Conservation (phyloP, 2,888 invertebrate species). For the Spilarctia lutea region DNA sequence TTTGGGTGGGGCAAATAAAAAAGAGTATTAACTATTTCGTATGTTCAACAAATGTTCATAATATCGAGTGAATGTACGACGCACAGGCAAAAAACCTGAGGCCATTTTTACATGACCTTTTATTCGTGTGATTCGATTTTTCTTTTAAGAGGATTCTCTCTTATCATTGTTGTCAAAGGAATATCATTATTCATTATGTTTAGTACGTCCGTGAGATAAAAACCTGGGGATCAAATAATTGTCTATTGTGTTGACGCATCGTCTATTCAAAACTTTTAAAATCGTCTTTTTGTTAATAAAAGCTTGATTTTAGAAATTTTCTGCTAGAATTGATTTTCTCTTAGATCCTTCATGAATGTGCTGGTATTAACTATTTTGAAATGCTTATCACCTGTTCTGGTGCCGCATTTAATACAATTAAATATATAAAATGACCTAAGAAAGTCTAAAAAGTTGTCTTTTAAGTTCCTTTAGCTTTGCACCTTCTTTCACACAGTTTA, state of each 20-base stretch:
- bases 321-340: conserved; percentile 25
- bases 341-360: conserved; percentile 18
- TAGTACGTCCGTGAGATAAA: conserved; percentile 29
- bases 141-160: conserved; percentile 10
- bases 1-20: no score
- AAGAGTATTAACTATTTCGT: neutral
- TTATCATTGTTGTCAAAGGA: conserved; percentile 23
- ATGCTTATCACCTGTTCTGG: neutral
- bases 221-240: conserved; percentile 40
- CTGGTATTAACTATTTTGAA: neutral
- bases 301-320: conserved; percentile 40
- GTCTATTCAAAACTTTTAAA: conserved; percentile 33
- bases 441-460: neutral
- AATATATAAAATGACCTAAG: neutral
- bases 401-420: neutral
- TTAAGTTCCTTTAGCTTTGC: neutral
- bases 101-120: conserved; percentile 18
- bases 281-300: conserved; percentile 44
- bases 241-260: conserved; percentile 39
- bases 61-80: neutral
- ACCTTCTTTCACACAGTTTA: neutral
- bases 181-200: conserved; percentile 44
- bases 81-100: neutral
- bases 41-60: no score
- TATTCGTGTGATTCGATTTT: conserved; percentile 15